Percentiles rank a stretch among this genome's conserved stretches.
Conservation (phyloP, 2,888 invertebrate species). For the Embidobia sp. region DNA sequence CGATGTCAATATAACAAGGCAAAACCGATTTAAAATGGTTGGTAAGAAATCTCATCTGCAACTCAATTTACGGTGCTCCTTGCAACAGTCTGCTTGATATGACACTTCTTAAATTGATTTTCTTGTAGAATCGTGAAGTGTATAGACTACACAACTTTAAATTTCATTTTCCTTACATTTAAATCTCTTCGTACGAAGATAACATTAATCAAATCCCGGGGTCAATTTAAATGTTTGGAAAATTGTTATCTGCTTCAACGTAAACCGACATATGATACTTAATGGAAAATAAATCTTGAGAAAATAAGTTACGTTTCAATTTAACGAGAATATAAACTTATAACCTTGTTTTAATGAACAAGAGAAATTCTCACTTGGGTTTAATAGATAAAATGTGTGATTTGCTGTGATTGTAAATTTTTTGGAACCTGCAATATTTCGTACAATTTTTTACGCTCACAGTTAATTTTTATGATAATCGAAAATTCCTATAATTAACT, state of each 20-base stretch:
- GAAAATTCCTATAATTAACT: too few relatives aligned
- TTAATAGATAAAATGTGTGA: too few relatives aligned
- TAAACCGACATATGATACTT: too few relatives aligned
- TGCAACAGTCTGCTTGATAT: slow-evolving; percentile 51
- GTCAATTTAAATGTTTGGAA: slow-evolving; percentile 7
- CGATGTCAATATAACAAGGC: slow-evolving; percentile 35
- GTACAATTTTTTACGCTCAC: too few relatives aligned
- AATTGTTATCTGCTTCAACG: slow-evolving; percentile 18
- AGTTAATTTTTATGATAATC: too few relatives aligned
- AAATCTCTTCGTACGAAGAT: slow-evolving; percentile 23
- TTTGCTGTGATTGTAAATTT: too few relatives aligned
- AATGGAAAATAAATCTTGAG: too few relatives aligned
- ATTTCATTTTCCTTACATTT: slow-evolving; percentile 35
- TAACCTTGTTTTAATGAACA: too few relatives aligned
- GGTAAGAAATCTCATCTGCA: slow-evolving; percentile 43
- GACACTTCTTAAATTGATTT: slow-evolving; percentile 55
- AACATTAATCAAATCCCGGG: slow-evolving; percentile 26
- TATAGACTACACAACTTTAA: slow-evolving; percentile 27
- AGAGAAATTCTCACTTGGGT: too few relatives aligned
- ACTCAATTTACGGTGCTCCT: slow-evolving; percentile 46
- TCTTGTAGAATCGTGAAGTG: slow-evolving; percentile 36
- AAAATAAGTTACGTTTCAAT: too few relatives aligned
- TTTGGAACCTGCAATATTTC: too few relatives aligned
- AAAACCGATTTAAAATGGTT: slow-evolving; percentile 29
- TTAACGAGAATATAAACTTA: too few relatives aligned